phyloP scores from a whole-genome alignment of 2,888 invertebrate genomes.

The Drosophila subsilvestris region DNA sequence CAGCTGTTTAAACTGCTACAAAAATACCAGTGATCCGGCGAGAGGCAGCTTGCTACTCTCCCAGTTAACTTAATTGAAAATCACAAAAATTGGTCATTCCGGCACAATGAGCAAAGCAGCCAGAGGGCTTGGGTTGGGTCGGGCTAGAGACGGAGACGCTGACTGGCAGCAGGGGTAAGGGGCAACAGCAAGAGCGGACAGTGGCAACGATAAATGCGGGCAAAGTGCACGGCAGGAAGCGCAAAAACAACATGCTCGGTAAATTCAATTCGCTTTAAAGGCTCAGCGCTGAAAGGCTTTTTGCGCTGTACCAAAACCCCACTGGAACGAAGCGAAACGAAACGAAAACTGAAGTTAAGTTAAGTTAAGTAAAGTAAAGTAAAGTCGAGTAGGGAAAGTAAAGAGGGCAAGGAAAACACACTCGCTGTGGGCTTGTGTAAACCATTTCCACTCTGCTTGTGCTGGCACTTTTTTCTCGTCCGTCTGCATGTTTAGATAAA shows the following conservation, averaged over 20 bases:
- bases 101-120: slow-evolving; percentile 74
- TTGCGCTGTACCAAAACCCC: slow-evolving; percentile 10
- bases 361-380: slow-evolving; percentile 52
- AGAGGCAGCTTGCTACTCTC: slow-evolving; percentile 25
- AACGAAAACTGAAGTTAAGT: slow-evolving; percentile 38
- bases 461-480: slow-evolving; percentile 45
- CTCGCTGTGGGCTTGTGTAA: slow-evolving; percentile 24
- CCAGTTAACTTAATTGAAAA: slow-evolving; percentile 77
- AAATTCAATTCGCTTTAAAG: slow-evolving; percentile 60
- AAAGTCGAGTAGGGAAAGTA: slow-evolving; percentile 30
- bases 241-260: slow-evolving; percentile 38
- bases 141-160: no score
- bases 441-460: slow-evolving; percentile 22
- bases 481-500: slow-evolving; percentile 58
- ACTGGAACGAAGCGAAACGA: not conserved
- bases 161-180: slow-evolving; percentile 56
- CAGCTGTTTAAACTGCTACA: slow-evolving; percentile 67
- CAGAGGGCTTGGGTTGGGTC: not conserved
- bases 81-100: slow-evolving; percentile 81
- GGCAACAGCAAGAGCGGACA: slow-evolving; percentile 2
- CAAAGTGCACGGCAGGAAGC: slow-evolving; percentile 58
- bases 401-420: slow-evolving; percentile 42
- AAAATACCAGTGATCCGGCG: slow-evolving; percentile 53
- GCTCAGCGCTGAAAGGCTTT: slow-evolving; percentile 45
- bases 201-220: slow-evolving; percentile 59